phyloP scores from a whole-genome alignment of 1,140 invertebrate genomes.

The Lepidurus arcticus region DNA sequence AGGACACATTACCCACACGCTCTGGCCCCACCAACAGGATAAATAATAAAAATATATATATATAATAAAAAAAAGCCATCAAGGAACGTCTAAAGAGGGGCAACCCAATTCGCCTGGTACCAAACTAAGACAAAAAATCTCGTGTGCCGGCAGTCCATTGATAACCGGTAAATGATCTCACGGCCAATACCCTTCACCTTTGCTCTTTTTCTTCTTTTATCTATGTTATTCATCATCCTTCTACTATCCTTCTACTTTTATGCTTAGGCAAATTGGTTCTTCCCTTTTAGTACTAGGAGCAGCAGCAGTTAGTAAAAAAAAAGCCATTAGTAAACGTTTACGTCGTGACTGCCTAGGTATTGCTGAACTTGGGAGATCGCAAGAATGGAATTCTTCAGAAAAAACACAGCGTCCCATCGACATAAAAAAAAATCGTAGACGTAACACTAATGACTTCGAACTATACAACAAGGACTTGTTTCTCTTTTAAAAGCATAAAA shows the following conservation, averaged over 20 bases:
- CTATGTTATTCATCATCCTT: neutral
- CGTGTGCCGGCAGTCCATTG: neutral
- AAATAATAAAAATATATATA: too few species aligned
- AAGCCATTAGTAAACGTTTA: neutral
- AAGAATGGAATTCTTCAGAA: too few species aligned
- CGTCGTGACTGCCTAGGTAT: too few species aligned
- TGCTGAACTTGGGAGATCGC: too few species aligned
- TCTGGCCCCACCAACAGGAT: too few species aligned
- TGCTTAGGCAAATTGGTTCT: neutral
- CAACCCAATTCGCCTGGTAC: neutral
- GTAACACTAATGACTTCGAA: too few species aligned
- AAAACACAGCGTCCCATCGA: too few species aligned
- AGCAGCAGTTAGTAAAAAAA: neutral
- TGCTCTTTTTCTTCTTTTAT: neutral
- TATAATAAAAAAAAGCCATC: neutral
- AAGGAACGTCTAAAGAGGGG: neutral
- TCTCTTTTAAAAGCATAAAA: too few species aligned
- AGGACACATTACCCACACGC: too few species aligned
- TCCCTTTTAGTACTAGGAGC: neutral
- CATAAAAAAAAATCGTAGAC: too few species aligned
- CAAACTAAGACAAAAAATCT: neutral
- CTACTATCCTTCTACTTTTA: neutral
- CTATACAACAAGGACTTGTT: too few species aligned
- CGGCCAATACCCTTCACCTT: neutral
- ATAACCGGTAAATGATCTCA: conserved; percentile 4